These are phyloP conservation scores for Plecotus auritus DNA, from an alignment of 2,113 vertebrate genomes.

Conservation along the genomic window DNA sequence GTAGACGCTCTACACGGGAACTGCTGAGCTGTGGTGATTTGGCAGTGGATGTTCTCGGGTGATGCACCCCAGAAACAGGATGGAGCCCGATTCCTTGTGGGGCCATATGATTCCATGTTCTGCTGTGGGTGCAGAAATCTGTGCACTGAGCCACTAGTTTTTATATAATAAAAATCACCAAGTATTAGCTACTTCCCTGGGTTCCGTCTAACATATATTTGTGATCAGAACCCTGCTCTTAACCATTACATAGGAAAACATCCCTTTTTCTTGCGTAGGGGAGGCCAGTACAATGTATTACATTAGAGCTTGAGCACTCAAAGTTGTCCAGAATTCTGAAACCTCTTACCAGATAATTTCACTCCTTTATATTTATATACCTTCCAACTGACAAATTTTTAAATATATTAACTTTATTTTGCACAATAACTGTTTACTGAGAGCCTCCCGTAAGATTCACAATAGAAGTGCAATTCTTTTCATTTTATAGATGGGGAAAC, in stretches of 20 bases:
- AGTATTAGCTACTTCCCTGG: neutral
- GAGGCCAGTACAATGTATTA: rapidly evolving
- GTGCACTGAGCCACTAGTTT: neutral
- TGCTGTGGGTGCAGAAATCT: neutral
- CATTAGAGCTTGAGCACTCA: neutral
- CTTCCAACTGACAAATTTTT: neutral
- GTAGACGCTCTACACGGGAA: too few species aligned
- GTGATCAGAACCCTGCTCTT: neutral
- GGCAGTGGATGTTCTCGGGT: too few species aligned
- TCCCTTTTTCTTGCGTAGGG: neutral
- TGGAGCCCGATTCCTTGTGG: too few species aligned
- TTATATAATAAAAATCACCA: neutral
- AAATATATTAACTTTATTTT: neutral
- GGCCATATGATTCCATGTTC: too few species aligned
- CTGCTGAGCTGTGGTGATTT: too few species aligned
- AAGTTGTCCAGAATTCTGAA: neutral
- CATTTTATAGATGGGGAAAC: neutral
- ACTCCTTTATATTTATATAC: neutral
- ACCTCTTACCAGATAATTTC: neutral
- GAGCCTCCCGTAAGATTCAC: neutral
- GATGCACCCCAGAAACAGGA: too few species aligned
- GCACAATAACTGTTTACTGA: neutral
- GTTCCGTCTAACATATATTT: neutral
- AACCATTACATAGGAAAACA: neutral
- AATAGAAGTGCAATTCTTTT: neutral